A percentile compares a stretch with the other conserved stretches of the same genome.
Evolutionary conservation across 2,888 invertebrate species (phyloP).

Genomic region (Pammene fasciana): DNA sequence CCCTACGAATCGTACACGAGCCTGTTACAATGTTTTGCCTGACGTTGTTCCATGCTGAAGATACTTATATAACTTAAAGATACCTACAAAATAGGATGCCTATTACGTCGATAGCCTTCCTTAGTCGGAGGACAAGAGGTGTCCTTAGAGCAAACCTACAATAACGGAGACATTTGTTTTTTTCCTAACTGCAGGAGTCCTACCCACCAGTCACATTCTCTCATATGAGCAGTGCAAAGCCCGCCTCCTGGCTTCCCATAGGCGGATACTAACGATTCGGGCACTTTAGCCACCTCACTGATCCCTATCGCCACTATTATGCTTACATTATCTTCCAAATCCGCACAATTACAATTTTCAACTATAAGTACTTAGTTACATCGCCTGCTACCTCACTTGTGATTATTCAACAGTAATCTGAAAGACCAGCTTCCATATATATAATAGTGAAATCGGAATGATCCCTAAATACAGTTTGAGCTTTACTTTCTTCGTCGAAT

Average conservation of each 20-base stretch:
- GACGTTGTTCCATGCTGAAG: conserved; percentile 36
- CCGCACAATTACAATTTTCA: conserved; percentile 20
- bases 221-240: not conserved
- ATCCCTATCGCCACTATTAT: conserved; percentile 9
- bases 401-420: conserved; percentile 22
- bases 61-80: conserved; percentile 38
- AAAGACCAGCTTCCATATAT: conserved; percentile 47
- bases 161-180: conserved; percentile 7
- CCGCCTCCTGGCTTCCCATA: conserved; percentile 1
- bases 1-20: conserved; percentile 37
- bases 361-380: conserved; percentile 36
- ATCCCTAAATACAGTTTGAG: conserved; percentile 14
- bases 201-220: not conserved
- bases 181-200: conserved; percentile 1
- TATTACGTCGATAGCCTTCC: conserved; percentile 36
- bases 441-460: conserved; percentile 35
- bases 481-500: conserved; percentile 5
- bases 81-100: conserved; percentile 41
- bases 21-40: conserved; percentile 52
- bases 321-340: conserved; percentile 17
- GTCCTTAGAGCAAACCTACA: conserved; percentile 16
- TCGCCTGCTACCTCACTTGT: conserved; percentile 18
- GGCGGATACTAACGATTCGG: conserved; percentile 15
- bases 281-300: conserved; percentile 7
- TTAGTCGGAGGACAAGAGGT: not conserved